Evolutionary conservation across 2,888 invertebrate genomes (phyloP).

Genomic region (Aphidius colemani): DNA sequence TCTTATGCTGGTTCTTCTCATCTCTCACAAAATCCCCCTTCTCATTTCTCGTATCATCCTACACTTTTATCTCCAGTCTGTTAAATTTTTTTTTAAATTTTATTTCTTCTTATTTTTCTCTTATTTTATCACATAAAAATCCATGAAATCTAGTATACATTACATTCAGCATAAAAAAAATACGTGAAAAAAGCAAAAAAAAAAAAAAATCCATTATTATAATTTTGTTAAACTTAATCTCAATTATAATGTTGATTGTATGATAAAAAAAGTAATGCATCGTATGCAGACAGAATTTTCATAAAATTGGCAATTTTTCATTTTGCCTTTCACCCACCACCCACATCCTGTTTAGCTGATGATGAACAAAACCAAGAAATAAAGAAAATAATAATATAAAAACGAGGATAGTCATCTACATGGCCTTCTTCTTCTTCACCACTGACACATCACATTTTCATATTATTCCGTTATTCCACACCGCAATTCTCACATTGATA

Average conservation of each 20-base stretch:
- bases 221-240: constrained; percentile 4
- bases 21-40: constrained; percentile 23
- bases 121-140: background rate
- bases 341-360: constrained; percentile 41
- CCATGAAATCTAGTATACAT: background rate
- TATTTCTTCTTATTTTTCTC: constrained; percentile 5
- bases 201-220: background rate
- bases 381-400: background rate
- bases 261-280: no score
- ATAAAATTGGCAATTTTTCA: constrained; percentile 1
- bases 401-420: background rate
- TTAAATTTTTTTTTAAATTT: background rate
- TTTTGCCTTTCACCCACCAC: constrained; percentile 32
- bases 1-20: constrained; percentile 27
- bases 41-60: background rate
- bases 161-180: no score
- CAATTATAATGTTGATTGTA: background rate
- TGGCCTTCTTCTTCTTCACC: constrained; percentile 1
- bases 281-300: no score
- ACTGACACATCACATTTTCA: constrained; percentile 14
- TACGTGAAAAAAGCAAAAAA: no score
- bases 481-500: constrained; percentile 6
- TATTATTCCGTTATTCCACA: background rate
- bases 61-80: constrained; percentile 18
- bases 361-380: constrained; percentile 23